Evolutionary conservation across 2,797 vertebrate species (phyloP).

Genomic region (Sebastes iracundus): DNA sequence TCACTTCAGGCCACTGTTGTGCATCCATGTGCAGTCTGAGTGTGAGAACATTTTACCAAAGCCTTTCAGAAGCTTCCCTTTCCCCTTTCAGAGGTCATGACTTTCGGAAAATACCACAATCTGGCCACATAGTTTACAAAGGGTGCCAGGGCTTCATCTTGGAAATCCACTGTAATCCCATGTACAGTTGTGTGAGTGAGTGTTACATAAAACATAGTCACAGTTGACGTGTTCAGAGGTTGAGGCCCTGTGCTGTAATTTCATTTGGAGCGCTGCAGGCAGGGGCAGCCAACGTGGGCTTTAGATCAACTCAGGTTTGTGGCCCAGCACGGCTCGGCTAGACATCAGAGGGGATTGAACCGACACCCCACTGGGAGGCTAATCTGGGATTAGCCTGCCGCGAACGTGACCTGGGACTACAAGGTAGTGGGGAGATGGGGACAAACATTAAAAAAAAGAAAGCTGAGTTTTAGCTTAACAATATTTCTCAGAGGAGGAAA

Average conservation of each 20-base stretch:
- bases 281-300: background rate
- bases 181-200: background rate
- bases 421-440: background rate
- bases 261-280: background rate
- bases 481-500: background rate
- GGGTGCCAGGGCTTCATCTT: background rate
- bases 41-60: background rate
- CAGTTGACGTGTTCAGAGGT: background rate
- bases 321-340: background rate
- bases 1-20: background rate
- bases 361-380: slow-evolving; percentile 9
- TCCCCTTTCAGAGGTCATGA: background rate
- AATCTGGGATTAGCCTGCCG: slow-evolving; percentile 58
- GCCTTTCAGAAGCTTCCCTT: background rate
- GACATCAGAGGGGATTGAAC: slow-evolving; percentile 40
- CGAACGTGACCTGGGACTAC: slow-evolving; percentile 13
- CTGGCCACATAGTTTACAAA: background rate
- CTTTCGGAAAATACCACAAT: background rate
- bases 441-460: background rate
- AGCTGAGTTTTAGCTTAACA: background rate
- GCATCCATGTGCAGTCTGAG: background rate
- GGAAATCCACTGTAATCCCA: slow-evolving; percentile 36
- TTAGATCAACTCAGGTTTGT: background rate
- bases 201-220: background rate
- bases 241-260: background rate